A percentile compares a stretch with the other conserved stretches of the same genome.
Conservation (phyloP, 53 echinoderm and acorn worm genomes). For the Antedon mediterranea region DNA sequence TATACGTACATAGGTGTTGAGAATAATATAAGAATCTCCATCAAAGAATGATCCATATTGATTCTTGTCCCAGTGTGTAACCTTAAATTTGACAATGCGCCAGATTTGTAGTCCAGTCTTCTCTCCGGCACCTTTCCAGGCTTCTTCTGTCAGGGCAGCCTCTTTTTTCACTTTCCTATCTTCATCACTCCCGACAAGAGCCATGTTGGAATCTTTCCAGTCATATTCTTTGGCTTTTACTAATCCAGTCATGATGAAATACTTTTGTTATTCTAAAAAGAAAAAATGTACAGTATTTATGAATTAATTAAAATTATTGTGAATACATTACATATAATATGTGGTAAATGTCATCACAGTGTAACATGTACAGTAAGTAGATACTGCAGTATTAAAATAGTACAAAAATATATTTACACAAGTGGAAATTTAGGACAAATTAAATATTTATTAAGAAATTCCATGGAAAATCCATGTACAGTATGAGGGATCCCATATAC, state of each 20-base stretch:
- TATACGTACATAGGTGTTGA: conserved; percentile 65
- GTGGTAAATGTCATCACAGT: too few relatives aligned
- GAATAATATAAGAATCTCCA: conserved; percentile 64
- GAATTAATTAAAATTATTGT: too few relatives aligned
- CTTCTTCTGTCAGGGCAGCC: conserved; percentile 49
- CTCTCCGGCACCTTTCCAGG: not conserved
- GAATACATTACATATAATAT: too few relatives aligned
- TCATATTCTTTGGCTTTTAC: conserved; percentile 86
- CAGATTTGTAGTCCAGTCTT: conserved; percentile 35
- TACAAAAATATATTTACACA: too few relatives aligned
- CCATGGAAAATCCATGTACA: too few relatives aligned
- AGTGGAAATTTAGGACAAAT: too few relatives aligned
- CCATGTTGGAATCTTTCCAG: conserved; percentile 89
- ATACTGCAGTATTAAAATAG: too few relatives aligned
- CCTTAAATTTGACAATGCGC: conserved; percentile 43
- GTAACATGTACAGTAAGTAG: too few relatives aligned
- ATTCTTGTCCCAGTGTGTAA: conserved; percentile 33
- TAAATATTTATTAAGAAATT: too few relatives aligned
- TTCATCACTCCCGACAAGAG: conserved; percentile 63
- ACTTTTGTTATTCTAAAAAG: not conserved
- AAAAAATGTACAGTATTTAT: not conserved
- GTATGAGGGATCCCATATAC: too few relatives aligned
- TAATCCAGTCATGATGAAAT: conserved; percentile 21
- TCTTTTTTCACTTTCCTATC: conserved; percentile 76
- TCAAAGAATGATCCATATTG: conserved; percentile 45